Conservation (phyloP, 1,140 invertebrate species). For the Apis laboriosa region DNA sequence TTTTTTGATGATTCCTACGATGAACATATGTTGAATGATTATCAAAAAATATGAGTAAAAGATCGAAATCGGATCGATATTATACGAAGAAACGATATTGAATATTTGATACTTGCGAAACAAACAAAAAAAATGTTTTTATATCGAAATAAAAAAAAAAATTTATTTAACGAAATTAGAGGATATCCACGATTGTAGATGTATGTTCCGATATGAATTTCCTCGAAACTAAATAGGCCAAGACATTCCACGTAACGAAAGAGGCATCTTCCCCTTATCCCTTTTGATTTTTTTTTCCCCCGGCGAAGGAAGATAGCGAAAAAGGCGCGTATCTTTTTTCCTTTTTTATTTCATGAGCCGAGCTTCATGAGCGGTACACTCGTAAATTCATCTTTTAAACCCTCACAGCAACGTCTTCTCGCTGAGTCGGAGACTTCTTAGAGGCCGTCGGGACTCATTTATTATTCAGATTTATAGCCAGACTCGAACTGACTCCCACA, state of each 20-base stretch:
- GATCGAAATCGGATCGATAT: no score
- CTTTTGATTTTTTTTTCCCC: not conserved
- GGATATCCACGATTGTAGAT: no score
- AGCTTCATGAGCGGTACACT: slow-evolving; percentile 51
- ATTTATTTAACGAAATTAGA: not conserved
- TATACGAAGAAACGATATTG: no score
- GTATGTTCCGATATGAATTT: no score
- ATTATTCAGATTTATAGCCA: slow-evolving; percentile 82
- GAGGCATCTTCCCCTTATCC: slow-evolving; percentile 2
- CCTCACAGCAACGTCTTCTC: slow-evolving; percentile 69
- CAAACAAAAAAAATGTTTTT: no score
- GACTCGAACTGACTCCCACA: slow-evolving; percentile 78
- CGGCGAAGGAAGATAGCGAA: not conserved
- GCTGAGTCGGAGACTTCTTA: slow-evolving; percentile 80
- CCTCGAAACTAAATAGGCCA: not conserved
- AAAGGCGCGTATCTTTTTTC: slow-evolving; percentile 5
- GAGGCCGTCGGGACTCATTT: slow-evolving; percentile 80
- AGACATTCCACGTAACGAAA: not conserved
- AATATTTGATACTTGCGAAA: no score
- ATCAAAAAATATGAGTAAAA: no score
- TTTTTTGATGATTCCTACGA: not conserved
- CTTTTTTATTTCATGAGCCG: slow-evolving; percentile 7
- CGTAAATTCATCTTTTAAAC: slow-evolving; percentile 77
- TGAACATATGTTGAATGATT: no score
- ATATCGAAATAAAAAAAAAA: not conserved